Conservation (phyloP, 1,140 invertebrate species). For the Macrocentrus cingulum region DNA sequence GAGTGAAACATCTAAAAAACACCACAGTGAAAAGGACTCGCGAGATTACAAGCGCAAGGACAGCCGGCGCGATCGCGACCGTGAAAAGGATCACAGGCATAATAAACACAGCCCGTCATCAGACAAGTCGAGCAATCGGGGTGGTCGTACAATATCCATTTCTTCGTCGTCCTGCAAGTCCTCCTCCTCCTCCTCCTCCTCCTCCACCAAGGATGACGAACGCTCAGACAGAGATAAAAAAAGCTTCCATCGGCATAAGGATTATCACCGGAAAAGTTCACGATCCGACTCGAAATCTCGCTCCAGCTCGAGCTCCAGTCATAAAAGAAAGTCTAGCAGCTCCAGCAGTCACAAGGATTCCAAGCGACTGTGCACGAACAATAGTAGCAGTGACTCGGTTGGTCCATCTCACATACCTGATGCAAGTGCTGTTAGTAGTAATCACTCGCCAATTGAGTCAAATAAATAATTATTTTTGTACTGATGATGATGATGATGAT, state of each 20-base stretch:
- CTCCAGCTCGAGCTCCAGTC: slow-evolving; percentile 38
- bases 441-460: too few species aligned
- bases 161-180: too few species aligned
- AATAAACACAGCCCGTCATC: slow-evolving; percentile 32
- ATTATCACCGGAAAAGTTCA: slow-evolving; percentile 16
- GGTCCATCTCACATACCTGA: neutral
- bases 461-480: too few species aligned
- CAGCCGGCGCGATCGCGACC: slow-evolving; percentile 34
- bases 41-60: slow-evolving; percentile 39
- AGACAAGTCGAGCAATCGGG: slow-evolving; percentile 19
- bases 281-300: slow-evolving; percentile 31
- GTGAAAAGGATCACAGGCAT: slow-evolving; percentile 36
- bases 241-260: slow-evolving; percentile 26
- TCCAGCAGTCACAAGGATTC: slow-evolving; percentile 31
- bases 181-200: slow-evolving; percentile 2
- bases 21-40: slow-evolving; percentile 34
- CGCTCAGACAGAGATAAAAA: slow-evolving; percentile 34
- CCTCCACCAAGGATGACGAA: slow-evolving; percentile 32
- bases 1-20: slow-evolving; percentile 16
- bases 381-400: slow-evolving; percentile 19
- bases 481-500: too few species aligned
- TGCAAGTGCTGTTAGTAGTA: neutral
- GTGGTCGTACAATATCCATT: too few species aligned
- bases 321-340: slow-evolving; percentile 42
- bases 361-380: slow-evolving; percentile 37